A percentile compares a stretch with the other conserved stretches of the same genome.
Evolutionary conservation across 1,140 invertebrate species (phyloP).

Genomic region (Protaetia brevitarsis): DNA sequence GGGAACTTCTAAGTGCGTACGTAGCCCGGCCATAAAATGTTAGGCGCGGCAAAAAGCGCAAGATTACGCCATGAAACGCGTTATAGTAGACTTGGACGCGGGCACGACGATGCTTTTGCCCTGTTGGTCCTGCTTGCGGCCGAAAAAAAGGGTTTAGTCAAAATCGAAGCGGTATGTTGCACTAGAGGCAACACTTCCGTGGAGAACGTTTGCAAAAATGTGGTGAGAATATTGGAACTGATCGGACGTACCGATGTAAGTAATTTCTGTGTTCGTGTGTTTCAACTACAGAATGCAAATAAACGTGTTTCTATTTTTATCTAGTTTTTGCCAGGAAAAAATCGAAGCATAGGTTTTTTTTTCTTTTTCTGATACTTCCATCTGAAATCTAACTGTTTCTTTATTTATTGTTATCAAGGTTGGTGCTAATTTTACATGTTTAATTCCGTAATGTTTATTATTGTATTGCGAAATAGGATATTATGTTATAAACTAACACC

Average conservation of each 20-base stretch:
- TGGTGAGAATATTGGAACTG: slow-evolving; percentile 56
- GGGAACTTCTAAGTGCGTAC: too few species aligned
- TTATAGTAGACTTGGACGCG: slow-evolving; percentile 63
- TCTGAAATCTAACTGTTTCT: too few species aligned
- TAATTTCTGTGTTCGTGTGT: slow-evolving; percentile 19
- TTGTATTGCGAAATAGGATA: too few species aligned
- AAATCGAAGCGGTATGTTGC: slow-evolving; percentile 62
- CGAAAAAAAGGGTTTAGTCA: slow-evolving; percentile 49
- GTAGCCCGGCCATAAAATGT: too few species aligned
- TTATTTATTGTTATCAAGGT: too few species aligned
- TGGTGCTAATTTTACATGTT: too few species aligned
- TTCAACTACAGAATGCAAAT: neutral
- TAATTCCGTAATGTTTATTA: too few species aligned
- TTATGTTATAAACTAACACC: too few species aligned
- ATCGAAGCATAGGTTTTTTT: too few species aligned
- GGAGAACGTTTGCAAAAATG: slow-evolving; percentile 59
- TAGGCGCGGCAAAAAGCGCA: neutral
- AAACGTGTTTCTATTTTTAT: too few species aligned
- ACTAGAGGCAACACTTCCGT: slow-evolving; percentile 62
- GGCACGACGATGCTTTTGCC: slow-evolving; percentile 64
- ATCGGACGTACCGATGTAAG: slow-evolving; percentile 54
- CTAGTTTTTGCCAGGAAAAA: too few species aligned
- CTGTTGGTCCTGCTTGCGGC: slow-evolving; percentile 58
- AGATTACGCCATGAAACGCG: slow-evolving; percentile 16
- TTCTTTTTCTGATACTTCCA: too few species aligned